Conservation (phyloP, 2,113 vertebrate genomes). For the Seriola aureovittata region DNA sequence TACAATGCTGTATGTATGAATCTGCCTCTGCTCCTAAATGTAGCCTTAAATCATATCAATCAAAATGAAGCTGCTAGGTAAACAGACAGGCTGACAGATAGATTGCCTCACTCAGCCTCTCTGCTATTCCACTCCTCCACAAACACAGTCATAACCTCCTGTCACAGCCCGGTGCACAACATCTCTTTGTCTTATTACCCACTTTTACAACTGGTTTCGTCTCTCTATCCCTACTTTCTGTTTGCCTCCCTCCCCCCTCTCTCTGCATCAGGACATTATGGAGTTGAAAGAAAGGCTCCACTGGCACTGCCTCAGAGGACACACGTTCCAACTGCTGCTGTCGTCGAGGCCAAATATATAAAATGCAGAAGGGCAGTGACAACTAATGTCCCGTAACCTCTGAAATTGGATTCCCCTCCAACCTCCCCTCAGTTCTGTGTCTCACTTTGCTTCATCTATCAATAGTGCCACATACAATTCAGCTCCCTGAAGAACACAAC, state of each 20-base stretch:
- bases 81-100: constrained; percentile 20
- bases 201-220: constrained; percentile 42
- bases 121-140: constrained; percentile 30
- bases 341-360: constrained; percentile 59
- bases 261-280: constrained; percentile 47
- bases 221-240: neutral
- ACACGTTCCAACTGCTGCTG: constrained; percentile 14
- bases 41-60: constrained; percentile 8
- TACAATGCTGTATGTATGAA: too few species aligned
- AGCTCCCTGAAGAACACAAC: constrained; percentile 16
- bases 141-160: constrained; percentile 37
- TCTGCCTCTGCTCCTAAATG: neutral
- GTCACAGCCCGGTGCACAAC: constrained; percentile 39
- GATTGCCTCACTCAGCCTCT: neutral
- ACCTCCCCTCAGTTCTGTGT: constrained; percentile 34
- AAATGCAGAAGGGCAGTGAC: constrained; percentile 54
- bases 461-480: constrained; percentile 42
- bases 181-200: constrained; percentile 37
- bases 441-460: constrained; percentile 40
- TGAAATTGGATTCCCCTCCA: constrained; percentile 64
- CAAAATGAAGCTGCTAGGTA: constrained; percentile 18
- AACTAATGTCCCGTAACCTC: constrained; percentile 62
- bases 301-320: constrained; percentile 13
- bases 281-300: constrained; percentile 55
- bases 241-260: neutral